phyloP scores from a whole-genome alignment of 2,888 invertebrate genomes.

The Trilocha varians region DNA sequence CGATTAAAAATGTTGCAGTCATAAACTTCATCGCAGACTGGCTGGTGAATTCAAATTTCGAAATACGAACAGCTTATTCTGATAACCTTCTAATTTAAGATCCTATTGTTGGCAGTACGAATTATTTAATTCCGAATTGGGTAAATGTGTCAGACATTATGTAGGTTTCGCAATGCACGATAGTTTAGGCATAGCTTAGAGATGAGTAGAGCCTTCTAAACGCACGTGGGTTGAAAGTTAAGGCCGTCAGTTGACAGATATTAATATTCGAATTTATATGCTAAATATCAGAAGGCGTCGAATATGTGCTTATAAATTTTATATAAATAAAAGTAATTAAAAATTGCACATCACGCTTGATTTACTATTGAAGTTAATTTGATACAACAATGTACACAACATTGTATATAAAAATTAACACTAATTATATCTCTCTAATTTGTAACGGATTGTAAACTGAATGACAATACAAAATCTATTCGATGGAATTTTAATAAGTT shows the following conservation, averaged over 20 bases:
- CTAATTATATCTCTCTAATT: background rate
- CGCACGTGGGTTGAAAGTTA: constrained; percentile 54
- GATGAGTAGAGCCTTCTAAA: constrained; percentile 44
- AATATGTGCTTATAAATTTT: no score
- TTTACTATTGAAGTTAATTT: no score
- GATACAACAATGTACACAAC: no score
- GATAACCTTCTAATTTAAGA: constrained; percentile 50
- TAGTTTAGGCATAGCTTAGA: constrained; percentile 42
- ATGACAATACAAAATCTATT: constrained; percentile 11
- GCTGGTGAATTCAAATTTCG: constrained; percentile 28
- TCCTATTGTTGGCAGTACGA: constrained; percentile 49
- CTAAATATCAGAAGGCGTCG: constrained; percentile 1
- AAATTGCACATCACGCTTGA: no score
- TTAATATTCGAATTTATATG: constrained; percentile 34
- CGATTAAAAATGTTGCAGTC: constrained; percentile 26
- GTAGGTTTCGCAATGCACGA: constrained; percentile 42
- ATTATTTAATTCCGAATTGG: constrained; percentile 54
- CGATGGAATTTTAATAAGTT: constrained; percentile 50
- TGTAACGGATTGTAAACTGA: constrained; percentile 3
- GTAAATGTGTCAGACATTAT: constrained; percentile 54
- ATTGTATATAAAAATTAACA: no score
- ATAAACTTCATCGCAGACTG: constrained; percentile 11
- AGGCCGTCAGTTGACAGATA: constrained; percentile 57
- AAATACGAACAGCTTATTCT: constrained; percentile 34
- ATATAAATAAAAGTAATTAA: no score